phyloP scores from a whole-genome alignment of 2,888 invertebrate genomes.

The Pammene aurita region DNA sequence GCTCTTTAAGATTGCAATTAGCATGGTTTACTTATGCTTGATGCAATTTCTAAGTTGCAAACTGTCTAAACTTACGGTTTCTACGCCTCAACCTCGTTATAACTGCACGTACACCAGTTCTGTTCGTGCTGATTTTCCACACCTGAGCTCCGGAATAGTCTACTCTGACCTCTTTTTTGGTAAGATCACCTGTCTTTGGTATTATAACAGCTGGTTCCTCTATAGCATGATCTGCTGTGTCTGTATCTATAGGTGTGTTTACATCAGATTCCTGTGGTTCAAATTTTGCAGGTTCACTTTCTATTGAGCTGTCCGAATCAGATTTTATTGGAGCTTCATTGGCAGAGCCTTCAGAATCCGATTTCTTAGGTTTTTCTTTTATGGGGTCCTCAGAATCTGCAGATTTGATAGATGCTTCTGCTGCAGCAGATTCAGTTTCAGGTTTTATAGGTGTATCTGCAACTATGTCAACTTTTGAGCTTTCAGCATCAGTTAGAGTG shows the following conservation, averaged over 20 bases:
- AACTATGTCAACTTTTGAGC: constrained; percentile 1
- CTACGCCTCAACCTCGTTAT: constrained; percentile 65
- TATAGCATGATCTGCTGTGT: constrained; percentile 41
- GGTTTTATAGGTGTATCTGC: constrained; percentile 3
- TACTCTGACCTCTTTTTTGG: constrained; percentile 65
- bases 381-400: not conserved
- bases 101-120: constrained; percentile 72
- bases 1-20: not conserved
- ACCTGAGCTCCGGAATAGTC: constrained; percentile 90
- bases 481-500: not conserved
- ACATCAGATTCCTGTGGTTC: constrained; percentile 44
- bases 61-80: constrained; percentile 62
- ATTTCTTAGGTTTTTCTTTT: constrained; percentile 1
- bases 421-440: not conserved
- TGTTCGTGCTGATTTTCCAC: constrained; percentile 85
- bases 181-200: constrained; percentile 48
- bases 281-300: constrained; percentile 46
- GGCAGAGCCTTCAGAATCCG: constrained; percentile 3
- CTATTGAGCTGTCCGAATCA: constrained; percentile 42
- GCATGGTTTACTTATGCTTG: not conserved
- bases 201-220: constrained; percentile 43
- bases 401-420: not conserved
- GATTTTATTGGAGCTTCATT: constrained; percentile 43
- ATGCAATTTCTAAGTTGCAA: not conserved
- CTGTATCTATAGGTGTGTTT: constrained; percentile 10